Percentiles rank a stretch among this genome's conserved stretches.
Evolutionary conservation across 2,888 invertebrate species (phyloP).

Genomic region (Aplocera efformata): DNA sequence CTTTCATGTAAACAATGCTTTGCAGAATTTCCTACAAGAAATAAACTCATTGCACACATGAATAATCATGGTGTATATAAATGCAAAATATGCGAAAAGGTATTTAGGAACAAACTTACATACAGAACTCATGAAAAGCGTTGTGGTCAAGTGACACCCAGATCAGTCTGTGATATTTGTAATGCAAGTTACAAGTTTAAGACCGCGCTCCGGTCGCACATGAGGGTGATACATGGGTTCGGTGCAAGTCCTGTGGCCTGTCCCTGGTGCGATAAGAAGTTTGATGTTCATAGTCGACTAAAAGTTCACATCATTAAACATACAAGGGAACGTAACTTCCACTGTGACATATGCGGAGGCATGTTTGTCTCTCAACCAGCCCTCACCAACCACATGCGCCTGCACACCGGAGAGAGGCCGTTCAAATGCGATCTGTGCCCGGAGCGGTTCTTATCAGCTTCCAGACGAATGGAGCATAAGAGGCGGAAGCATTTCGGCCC

Average conservation of each 20-base stretch:
- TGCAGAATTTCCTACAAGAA: constrained; percentile 52
- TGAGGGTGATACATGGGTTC: constrained; percentile 13
- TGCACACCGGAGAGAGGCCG: constrained; percentile 66
- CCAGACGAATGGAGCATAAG: constrained; percentile 60
- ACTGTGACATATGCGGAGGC: constrained; percentile 56
- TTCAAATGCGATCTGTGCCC: constrained; percentile 60
- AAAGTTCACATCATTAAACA: constrained; percentile 52
- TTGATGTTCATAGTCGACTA: constrained; percentile 27
- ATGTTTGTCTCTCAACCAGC: constrained; percentile 63
- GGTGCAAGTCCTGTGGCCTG: constrained; percentile 4
- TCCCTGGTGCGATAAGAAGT: constrained; percentile 15
- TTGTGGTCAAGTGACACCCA: constrained; percentile 45
- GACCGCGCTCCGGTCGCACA: constrained; percentile 7
- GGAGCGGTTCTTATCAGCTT: constrained; percentile 62
- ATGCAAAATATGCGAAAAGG: constrained; percentile 51
- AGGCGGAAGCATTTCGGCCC: constrained; percentile 59
- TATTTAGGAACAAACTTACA: constrained; percentile 47
- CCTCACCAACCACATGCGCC: constrained; percentile 55
- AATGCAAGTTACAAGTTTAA: constrained; percentile 46
- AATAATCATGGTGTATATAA: constrained; percentile 52
- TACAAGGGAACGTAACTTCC: constrained; percentile 59
- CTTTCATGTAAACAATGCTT: constrained; percentile 56
- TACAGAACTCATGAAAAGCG: constrained; percentile 49
- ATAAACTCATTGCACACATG: constrained; percentile 47
- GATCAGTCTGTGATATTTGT: constrained; percentile 62